Evolutionary conservation across 2,888 invertebrate genomes (phyloP).

Genomic region (Cheiracanthium punctorium): DNA sequence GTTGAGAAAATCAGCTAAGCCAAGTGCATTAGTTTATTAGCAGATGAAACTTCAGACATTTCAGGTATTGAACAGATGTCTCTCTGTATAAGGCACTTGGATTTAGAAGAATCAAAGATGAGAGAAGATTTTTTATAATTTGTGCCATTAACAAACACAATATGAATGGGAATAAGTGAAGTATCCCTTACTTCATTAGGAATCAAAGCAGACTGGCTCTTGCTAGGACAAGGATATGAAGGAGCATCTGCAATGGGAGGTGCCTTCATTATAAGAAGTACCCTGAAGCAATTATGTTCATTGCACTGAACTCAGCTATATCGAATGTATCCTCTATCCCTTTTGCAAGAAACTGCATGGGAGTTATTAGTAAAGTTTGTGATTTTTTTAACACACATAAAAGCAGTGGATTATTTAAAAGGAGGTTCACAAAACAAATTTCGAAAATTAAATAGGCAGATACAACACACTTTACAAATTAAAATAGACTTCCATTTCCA

Average conservation of each 20-base stretch:
- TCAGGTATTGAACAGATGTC: neutral
- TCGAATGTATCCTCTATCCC: neutral
- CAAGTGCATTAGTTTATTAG: neutral
- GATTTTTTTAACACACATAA: neutral
- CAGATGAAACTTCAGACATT: constrained; percentile 1
- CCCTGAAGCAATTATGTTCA: neutral
- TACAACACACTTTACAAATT: no score
- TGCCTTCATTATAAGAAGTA: neutral
- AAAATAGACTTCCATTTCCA: no score
- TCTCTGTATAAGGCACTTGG: neutral
- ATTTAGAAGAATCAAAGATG: neutral
- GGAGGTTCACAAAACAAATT: no score
- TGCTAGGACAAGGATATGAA: neutral
- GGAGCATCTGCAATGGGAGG: constrained; percentile 1
- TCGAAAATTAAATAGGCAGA: no score
- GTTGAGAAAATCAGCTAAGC: neutral
- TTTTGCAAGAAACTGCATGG: constrained; percentile 10
- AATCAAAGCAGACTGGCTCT: neutral
- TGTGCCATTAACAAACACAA: neutral
- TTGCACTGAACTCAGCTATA: neutral
- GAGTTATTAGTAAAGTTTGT: neutral
- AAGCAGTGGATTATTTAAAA: no score
- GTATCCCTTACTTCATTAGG: neutral
- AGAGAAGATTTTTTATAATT: neutral
- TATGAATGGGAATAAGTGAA: neutral